Evolutionary conservation across 2,888 invertebrate genomes (phyloP).

Genomic region (Andrena minutula): DNA sequence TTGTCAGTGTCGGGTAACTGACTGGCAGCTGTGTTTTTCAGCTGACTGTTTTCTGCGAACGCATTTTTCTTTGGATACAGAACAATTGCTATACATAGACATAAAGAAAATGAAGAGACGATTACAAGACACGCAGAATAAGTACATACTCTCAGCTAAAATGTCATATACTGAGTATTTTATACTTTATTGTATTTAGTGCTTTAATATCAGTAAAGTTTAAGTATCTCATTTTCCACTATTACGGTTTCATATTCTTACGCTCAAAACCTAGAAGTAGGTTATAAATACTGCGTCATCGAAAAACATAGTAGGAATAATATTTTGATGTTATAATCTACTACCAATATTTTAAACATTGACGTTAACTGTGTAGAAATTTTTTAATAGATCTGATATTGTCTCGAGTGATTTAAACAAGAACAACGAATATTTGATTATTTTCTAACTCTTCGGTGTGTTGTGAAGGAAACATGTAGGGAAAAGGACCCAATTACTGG

Average conservation of each 20-base stretch:
- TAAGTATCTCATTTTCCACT: too few species aligned
- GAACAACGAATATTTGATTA: slow-evolving; percentile 18
- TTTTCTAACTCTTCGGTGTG: not conserved
- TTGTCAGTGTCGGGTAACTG: slow-evolving; percentile 40
- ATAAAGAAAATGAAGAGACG: slow-evolving; percentile 15
- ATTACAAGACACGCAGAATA: not conserved
- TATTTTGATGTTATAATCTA: too few species aligned
- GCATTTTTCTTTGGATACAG: slow-evolving; percentile 35
- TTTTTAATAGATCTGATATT: not conserved
- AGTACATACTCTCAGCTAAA: too few species aligned
- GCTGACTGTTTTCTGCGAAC: slow-evolving; percentile 30
- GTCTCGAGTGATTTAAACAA: slow-evolving; percentile 4
- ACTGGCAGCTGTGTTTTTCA: slow-evolving; percentile 44
- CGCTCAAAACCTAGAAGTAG: too few species aligned
- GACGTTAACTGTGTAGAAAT: not conserved
- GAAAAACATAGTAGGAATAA: too few species aligned
- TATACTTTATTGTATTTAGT: too few species aligned
- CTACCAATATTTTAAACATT: not conserved
- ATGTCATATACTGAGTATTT: too few species aligned
- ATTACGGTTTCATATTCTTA: too few species aligned
- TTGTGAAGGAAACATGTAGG: not conserved
- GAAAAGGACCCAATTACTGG: too few species aligned
- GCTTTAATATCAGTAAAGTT: too few species aligned
- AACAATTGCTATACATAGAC: slow-evolving; percentile 48
- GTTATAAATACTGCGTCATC: too few species aligned